Percentiles rank a stretch among this genome's conserved stretches.
Conservation (phyloP, 2,888 invertebrate species). For the Heterodera filipjevi region DNA sequence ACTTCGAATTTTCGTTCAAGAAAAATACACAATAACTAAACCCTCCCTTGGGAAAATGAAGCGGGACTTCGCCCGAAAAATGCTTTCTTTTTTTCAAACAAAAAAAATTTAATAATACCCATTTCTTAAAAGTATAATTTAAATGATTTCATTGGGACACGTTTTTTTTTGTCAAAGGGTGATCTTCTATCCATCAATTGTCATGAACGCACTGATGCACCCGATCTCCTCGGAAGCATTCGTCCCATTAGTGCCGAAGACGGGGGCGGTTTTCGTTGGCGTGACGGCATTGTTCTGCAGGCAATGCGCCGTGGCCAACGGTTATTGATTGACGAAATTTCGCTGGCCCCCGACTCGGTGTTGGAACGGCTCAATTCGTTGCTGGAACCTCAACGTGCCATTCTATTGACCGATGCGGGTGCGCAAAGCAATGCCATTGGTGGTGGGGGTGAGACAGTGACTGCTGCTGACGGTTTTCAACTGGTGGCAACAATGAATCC, state of each 20-base stretch:
- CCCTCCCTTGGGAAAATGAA: too few species aligned
- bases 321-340: conserved; percentile 97
- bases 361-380: conserved; percentile 94
- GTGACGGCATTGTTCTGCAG: conserved; percentile 88
- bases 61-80: too few species aligned
- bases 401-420: conserved; percentile 88
- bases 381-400: conserved; percentile 84
- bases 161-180: conserved; percentile 64
- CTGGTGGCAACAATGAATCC: too few species aligned
- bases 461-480: conserved; percentile 77
- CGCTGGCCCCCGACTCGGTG: conserved; percentile 81
- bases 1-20: too few species aligned
- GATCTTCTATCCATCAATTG: conserved; percentile 84
- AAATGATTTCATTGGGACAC: too few species aligned
- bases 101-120: too few species aligned
- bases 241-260: conserved; percentile 72
- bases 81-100: too few species aligned
- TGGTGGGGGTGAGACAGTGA: conserved; percentile 66
- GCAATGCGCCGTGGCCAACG: conserved; percentile 86
- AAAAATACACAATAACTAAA: too few species aligned
- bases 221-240: conserved; percentile 93
- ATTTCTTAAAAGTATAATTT: too few species aligned
- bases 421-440: conserved; percentile 26
- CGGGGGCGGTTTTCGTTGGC: conserved; percentile 73
- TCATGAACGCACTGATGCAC: conserved; percentile 97